A percentile compares a stretch with the other conserved stretches of the same genome.
Conservation (phyloP, 1,140 invertebrate genomes). For the Rhagoletis zephyria region DNA sequence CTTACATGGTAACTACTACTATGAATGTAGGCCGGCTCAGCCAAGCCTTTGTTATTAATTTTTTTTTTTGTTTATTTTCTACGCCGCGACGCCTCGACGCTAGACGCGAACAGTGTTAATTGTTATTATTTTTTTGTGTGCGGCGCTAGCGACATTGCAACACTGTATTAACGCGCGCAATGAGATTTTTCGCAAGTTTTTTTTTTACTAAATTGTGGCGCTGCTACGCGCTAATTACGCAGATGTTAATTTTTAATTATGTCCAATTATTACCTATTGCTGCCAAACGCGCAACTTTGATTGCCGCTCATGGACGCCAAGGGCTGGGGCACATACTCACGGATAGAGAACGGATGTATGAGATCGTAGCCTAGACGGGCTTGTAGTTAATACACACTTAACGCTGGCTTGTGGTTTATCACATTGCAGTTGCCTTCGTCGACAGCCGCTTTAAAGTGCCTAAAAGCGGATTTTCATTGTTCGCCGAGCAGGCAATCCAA, state of each 20-base stretch:
- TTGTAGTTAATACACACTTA: conserved; percentile 9
- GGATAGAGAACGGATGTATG: neutral
- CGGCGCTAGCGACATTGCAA: conserved; percentile 11
- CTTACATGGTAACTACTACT: no score
- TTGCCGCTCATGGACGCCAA: neutral
- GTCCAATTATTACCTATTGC: conserved; percentile 37
- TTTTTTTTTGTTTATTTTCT: neutral
- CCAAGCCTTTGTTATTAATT: neutral
- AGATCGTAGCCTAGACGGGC: neutral
- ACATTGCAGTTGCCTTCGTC: neutral
- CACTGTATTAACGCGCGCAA: neutral
- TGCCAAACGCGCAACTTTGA: neutral
- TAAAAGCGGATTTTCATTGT: conserved; percentile 44
- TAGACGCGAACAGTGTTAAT: neutral
- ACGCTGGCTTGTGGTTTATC: neutral
- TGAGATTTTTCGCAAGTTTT: conserved; percentile 40
- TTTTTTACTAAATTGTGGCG: neutral
- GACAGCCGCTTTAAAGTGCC: conserved; percentile 26
- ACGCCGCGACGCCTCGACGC: neutral
- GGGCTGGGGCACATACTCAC: neutral
- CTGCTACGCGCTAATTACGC: conserved; percentile 40
- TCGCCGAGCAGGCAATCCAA: neutral
- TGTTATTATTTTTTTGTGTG: neutral
- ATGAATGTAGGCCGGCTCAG: neutral
- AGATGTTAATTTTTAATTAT: conserved; percentile 51